Percentiles rank a stretch among this genome's conserved stretches.
Evolutionary conservation across 2,888 invertebrate species (phyloP).

Genomic region (Lithophane ornitopus): DNA sequence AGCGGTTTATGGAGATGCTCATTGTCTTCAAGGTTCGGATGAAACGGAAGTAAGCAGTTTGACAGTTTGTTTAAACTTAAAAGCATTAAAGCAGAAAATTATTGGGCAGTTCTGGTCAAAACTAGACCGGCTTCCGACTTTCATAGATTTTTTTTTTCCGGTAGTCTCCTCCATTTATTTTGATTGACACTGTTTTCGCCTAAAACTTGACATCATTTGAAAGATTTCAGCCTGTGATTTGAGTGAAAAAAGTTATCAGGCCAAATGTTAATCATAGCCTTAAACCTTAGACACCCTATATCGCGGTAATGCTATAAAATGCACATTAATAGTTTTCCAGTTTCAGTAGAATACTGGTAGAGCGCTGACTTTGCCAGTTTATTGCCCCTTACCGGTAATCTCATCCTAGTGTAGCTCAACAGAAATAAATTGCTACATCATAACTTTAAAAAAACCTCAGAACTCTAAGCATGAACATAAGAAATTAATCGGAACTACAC

Average conservation of each 20-base stretch:
- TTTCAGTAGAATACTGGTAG: neutral
- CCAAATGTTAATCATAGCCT: neutral
- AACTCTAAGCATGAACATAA: slow-evolving; percentile 21
- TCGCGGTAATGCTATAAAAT: neutral
- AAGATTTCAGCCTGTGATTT: neutral
- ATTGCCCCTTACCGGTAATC: slow-evolving; percentile 25
- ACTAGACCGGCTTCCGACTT: slow-evolving; percentile 29
- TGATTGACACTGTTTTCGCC: neutral
- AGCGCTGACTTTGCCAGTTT: slow-evolving; percentile 15
- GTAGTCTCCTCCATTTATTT: neutral
- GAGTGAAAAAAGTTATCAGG: neutral
- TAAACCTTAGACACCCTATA: neutral
- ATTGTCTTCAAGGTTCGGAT: slow-evolving; percentile 50
- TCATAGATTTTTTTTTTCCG: neutral
- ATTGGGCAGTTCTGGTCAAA: slow-evolving; percentile 29
- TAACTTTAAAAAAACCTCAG: slow-evolving; percentile 6
- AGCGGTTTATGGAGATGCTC: slow-evolving; percentile 74
- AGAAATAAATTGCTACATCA: slow-evolving; percentile 33
- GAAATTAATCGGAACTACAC: slow-evolving; percentile 44
- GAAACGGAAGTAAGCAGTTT: slow-evolving; percentile 64
- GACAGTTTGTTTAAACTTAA: slow-evolving; percentile 55
- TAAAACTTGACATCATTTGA: neutral
- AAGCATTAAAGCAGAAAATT: slow-evolving; percentile 55
- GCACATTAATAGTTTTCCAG: neutral
- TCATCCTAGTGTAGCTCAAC: slow-evolving; percentile 4